Percentiles rank a stretch among this genome's conserved stretches.
Evolutionary conservation across 2,888 invertebrate species (phyloP).

Genomic region (Xiphydria camelus): DNA sequence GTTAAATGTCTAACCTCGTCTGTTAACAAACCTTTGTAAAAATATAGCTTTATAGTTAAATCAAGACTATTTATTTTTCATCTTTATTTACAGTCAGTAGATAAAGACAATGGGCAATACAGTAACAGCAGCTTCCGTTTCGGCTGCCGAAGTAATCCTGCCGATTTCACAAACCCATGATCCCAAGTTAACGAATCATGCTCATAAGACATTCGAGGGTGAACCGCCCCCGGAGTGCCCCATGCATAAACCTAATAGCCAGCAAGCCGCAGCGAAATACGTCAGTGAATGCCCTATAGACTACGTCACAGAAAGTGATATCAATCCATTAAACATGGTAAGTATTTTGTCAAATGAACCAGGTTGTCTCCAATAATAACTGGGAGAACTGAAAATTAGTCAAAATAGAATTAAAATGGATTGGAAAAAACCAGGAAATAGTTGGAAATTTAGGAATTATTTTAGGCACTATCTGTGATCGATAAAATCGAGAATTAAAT

Average conservation of each 20-base stretch:
- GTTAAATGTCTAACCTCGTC: too few relatives aligned
- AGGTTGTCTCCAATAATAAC: too few relatives aligned
- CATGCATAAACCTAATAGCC: constrained; percentile 70
- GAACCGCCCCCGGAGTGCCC: constrained; percentile 81
- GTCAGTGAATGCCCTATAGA: constrained; percentile 73
- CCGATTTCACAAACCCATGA: constrained; percentile 37
- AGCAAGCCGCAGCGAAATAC: constrained; percentile 32
- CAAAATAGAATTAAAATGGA: too few relatives aligned
- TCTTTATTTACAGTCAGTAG: not conserved
- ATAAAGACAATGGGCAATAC: constrained; percentile 64
- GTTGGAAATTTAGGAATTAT: too few relatives aligned
- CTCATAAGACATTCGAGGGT: constrained; percentile 29
- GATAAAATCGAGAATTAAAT: too few relatives aligned
- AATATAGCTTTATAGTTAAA: not conserved
- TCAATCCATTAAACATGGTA: constrained; percentile 87
- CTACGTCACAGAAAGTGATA: constrained; percentile 64
- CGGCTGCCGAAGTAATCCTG: constrained; percentile 60
- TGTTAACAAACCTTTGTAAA: constrained; percentile 3
- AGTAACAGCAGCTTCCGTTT: constrained; percentile 62
- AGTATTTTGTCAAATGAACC: too few relatives aligned
- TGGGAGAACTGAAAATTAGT: too few relatives aligned
- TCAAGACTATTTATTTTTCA: not conserved
- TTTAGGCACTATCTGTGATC: too few relatives aligned
- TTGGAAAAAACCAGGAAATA: too few relatives aligned
- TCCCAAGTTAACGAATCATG: constrained; percentile 6